These are phyloP conservation scores for Carapus acus DNA, from an alignment of 2,797 vertebrate genomes.

Conservation along the genomic window DNA sequence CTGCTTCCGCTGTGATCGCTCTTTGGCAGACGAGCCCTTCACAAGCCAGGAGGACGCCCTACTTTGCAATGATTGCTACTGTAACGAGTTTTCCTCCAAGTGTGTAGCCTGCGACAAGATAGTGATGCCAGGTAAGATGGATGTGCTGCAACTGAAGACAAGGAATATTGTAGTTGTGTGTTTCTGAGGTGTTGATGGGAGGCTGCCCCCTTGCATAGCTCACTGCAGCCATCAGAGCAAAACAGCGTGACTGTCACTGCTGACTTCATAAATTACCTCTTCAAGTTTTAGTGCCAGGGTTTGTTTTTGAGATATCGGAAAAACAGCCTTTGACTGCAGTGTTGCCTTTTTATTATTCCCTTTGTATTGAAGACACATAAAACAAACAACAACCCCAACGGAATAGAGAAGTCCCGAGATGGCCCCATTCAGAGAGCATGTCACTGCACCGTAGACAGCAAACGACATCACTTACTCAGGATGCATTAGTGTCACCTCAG, in stretches of 20 bases:
- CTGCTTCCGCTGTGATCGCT: slow-evolving; percentile 94
- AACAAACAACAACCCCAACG: slow-evolving; percentile 1
- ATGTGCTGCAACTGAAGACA: too few relatives aligned
- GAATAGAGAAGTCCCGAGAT: background rate
- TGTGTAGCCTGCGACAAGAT: slow-evolving; percentile 93
- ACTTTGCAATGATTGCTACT: slow-evolving; percentile 97
- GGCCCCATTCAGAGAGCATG: slow-evolving; percentile 2
- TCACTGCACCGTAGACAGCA: slow-evolving; percentile 9
- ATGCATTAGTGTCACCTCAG: slow-evolving; percentile 15
- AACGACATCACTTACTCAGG: slow-evolving; percentile 7
- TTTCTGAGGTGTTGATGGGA: too few relatives aligned
- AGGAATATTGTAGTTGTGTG: too few relatives aligned
- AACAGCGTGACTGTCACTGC: too few relatives aligned
- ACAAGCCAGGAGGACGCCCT: slow-evolving; percentile 92
- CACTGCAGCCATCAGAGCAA: too few relatives aligned
- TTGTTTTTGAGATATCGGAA: too few relatives aligned
- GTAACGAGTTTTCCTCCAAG: slow-evolving; percentile 95
- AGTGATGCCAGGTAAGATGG: slow-evolving; percentile 98
- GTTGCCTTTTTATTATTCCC: background rate
- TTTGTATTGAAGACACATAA: background rate
- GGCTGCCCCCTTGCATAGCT: too few relatives aligned
- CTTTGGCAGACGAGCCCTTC: slow-evolving; percentile 92
- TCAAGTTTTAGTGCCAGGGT: too few relatives aligned
- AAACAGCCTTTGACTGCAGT: background rate
- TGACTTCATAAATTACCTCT: too few relatives aligned